phyloP scores from a whole-genome alignment of 2,797 vertebrate genomes.

The Champsocephalus gunnari region DNA sequence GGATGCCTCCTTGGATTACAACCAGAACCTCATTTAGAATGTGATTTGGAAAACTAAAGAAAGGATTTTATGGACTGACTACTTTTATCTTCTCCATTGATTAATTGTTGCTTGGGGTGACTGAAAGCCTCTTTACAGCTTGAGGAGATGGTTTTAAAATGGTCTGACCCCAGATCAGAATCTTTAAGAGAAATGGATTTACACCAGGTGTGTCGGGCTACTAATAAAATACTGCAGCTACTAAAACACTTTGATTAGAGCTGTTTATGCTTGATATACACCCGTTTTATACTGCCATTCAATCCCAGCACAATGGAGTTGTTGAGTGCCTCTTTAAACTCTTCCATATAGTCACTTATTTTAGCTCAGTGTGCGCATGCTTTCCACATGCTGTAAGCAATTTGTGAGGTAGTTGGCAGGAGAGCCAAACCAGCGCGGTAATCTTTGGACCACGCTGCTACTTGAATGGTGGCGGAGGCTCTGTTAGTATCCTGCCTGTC shows the following conservation, averaged over 20 bases:
- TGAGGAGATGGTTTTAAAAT: neutral
- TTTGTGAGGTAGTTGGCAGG: conserved; percentile 79
- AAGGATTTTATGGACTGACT: neutral
- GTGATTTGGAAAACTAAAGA: conserved; percentile 1
- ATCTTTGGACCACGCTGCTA: conserved; percentile 78
- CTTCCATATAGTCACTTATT: conserved; percentile 69
- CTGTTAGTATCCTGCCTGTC: conserved; percentile 69
- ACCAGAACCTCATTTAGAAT: neutral
- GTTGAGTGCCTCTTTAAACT: conserved; percentile 71
- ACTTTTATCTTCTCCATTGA: neutral
- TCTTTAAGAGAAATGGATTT: conserved; percentile 14
- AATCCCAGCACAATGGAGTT: conserved; percentile 70
- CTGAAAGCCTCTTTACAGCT: neutral
- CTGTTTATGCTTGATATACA: neutral
- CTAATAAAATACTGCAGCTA: conserved; percentile 21
- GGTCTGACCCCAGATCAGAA: neutral
- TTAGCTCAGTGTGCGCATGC: conserved; percentile 75
- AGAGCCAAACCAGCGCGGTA: conserved; percentile 74
- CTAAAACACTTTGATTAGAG: conserved; percentile 22
- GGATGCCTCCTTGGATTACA: conserved; percentile 15
- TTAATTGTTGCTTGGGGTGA: conserved; percentile 5
- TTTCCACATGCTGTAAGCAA: conserved; percentile 86
- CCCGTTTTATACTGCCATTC: conserved; percentile 20
- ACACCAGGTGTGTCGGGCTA: conserved; percentile 13
- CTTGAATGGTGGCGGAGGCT: conserved; percentile 77